Evolutionary conservation across 2,113 vertebrate genomes (phyloP).

Genomic region (Illadopsis cleaveri): DNA sequence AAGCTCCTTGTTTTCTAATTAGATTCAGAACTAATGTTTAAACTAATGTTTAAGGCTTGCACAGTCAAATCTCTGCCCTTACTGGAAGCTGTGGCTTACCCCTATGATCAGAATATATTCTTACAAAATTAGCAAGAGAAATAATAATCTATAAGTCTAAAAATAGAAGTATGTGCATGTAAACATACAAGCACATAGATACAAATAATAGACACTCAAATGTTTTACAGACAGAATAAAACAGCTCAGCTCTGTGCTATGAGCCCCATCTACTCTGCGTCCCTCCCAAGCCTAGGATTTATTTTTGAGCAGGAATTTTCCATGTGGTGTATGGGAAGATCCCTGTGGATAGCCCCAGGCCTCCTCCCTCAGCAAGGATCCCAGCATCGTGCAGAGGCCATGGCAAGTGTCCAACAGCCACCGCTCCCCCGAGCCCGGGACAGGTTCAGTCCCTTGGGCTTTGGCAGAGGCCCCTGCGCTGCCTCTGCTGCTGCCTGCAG

Average conservation of each 20-base stretch:
- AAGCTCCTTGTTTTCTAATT: neutral
- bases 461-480: neutral
- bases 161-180: neutral
- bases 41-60: neutral
- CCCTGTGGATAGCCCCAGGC: neutral
- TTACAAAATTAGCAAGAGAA: neutral
- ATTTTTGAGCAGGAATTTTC: slow-evolving; percentile 1
- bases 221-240: neutral
- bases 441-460: neutral
- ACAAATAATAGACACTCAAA: neutral
- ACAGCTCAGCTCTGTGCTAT: neutral
- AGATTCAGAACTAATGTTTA: neutral
- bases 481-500: slow-evolving; percentile 45
- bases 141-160: neutral
- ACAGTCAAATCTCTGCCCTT: neutral
- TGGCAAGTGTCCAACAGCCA: neutral
- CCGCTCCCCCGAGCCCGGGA: neutral
- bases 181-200: neutral
- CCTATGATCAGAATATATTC: neutral
- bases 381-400: neutral
- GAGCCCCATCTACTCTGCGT: neutral
- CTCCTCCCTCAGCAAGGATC: neutral
- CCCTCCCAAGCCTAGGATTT: neutral
- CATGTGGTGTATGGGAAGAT: neutral
- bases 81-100: neutral